A percentile compares a stretch with the other conserved stretches of the same genome.
Evolutionary conservation across 2,888 invertebrate genomes (phyloP).

Genomic region (Augochlorella aurata): DNA sequence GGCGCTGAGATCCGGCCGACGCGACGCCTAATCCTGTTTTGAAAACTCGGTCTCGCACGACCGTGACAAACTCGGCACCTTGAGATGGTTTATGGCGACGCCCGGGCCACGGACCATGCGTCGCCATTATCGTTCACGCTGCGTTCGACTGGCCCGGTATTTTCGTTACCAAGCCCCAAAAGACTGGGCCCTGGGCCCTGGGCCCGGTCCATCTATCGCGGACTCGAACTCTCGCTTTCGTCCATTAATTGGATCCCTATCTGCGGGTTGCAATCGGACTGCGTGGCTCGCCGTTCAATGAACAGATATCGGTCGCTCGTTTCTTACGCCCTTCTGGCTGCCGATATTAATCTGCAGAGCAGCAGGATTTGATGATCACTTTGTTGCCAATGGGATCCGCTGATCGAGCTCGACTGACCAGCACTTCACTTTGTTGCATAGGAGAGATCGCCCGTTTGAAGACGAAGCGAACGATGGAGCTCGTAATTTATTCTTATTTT

Average conservation of each 20-base stretch:
- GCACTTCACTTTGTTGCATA: constrained; percentile 13
- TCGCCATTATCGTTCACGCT: constrained; percentile 51
- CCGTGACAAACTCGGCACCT: constrained; percentile 78
- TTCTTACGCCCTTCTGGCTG: constrained; percentile 42
- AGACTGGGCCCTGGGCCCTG: background rate
- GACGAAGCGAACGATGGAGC: too few relatives aligned
- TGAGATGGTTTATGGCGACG: constrained; percentile 72
- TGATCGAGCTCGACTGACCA: constrained; percentile 8
- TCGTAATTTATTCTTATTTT: too few relatives aligned
- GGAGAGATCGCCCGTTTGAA: constrained; percentile 16
- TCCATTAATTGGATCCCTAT: constrained; percentile 67
- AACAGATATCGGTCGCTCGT: constrained; percentile 47
- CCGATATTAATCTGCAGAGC: constrained; percentile 52
- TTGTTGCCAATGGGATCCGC: constrained; percentile 18
- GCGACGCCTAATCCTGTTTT: constrained; percentile 77
- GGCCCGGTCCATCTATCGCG: constrained; percentile 46
- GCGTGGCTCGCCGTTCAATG: constrained; percentile 49
- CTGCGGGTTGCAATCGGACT: constrained; percentile 55
- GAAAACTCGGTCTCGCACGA: constrained; percentile 76
- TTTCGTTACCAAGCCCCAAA: constrained; percentile 13
- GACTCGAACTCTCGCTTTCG: constrained; percentile 47
- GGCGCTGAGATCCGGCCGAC: constrained; percentile 66
- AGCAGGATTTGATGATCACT: constrained; percentile 45
- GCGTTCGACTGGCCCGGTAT: constrained; percentile 32
- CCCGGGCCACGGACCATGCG: constrained; percentile 33